Evolutionary conservation across 2,888 invertebrate species (phyloP).

Genomic region (Diaperis boleti): DNA sequence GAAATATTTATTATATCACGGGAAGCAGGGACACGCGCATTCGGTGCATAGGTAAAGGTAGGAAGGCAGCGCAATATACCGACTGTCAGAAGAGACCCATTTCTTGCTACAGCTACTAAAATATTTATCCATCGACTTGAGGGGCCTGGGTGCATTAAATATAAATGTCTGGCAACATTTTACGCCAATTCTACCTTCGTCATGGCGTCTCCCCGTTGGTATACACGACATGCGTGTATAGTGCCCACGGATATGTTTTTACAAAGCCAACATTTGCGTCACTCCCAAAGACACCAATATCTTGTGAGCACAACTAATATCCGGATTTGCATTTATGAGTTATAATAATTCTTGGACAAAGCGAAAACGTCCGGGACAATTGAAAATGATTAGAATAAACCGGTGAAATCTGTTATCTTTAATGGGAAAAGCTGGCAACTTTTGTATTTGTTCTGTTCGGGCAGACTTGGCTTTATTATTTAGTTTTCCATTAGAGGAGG

Average conservation of each 20-base stretch:
- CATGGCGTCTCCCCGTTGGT: constrained; percentile 32
- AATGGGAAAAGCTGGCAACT: constrained; percentile 17
- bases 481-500: constrained; percentile 41
- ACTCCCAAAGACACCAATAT: too few relatives aligned
- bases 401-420: constrained; percentile 18
- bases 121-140: constrained; percentile 59
- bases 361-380: constrained; percentile 14
- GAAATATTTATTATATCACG: constrained; percentile 23
- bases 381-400: constrained; percentile 19
- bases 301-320: constrained; percentile 30
- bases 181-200: constrained; percentile 55
- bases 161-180: constrained; percentile 57
- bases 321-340: constrained; percentile 40
- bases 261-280: too few relatives aligned
- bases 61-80: constrained; percentile 48
- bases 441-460: constrained; percentile 21
- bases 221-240: constrained; percentile 20
- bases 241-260: constrained; percentile 1
- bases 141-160: constrained; percentile 57
- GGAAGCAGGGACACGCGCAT: constrained; percentile 15
- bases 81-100: constrained; percentile 55
- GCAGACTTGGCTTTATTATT: constrained; percentile 37
- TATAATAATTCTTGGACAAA: constrained; percentile 36
- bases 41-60: constrained; percentile 13
- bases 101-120: constrained; percentile 56